These are phyloP conservation scores for Eupithecia vulgata DNA, from an alignment of 2,888 invertebrate species.

Conservation along the genomic window DNA sequence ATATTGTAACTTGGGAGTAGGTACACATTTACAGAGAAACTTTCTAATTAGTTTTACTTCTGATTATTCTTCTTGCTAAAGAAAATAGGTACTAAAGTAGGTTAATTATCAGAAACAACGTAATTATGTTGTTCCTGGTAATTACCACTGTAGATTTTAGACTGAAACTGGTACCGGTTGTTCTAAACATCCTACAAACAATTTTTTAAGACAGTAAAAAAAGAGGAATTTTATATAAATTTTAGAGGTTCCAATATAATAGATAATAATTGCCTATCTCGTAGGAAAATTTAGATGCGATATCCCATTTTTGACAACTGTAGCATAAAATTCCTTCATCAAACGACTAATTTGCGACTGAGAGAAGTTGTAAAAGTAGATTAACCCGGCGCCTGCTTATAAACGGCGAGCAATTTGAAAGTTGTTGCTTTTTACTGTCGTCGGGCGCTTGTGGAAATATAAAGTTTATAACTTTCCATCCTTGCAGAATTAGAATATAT, in stretches of 20 bases:
- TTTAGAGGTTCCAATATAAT: neutral
- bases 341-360: constrained; percentile 38
- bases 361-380: constrained; percentile 44
- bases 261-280: neutral
- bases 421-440: constrained; percentile 50
- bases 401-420: constrained; percentile 45
- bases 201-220: no score
- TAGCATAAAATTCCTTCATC: constrained; percentile 42
- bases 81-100: neutral
- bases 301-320: constrained; percentile 32
- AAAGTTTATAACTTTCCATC: constrained; percentile 23
- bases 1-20: constrained; percentile 20
- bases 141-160: neutral
- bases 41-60: constrained; percentile 28
- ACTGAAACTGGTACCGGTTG: neutral
- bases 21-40: constrained; percentile 3
- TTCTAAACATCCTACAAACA: neutral
- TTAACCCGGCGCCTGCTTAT: constrained; percentile 48
- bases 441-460: constrained; percentile 49
- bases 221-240: no score
- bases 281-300: neutral
- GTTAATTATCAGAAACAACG: neutral
- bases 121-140: neutral
- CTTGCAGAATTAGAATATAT: constrained; percentile 7
- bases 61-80: constrained; percentile 5